phyloP scores from a whole-genome alignment of 2,113 vertebrate species.

The Phocoena sinus region DNA sequence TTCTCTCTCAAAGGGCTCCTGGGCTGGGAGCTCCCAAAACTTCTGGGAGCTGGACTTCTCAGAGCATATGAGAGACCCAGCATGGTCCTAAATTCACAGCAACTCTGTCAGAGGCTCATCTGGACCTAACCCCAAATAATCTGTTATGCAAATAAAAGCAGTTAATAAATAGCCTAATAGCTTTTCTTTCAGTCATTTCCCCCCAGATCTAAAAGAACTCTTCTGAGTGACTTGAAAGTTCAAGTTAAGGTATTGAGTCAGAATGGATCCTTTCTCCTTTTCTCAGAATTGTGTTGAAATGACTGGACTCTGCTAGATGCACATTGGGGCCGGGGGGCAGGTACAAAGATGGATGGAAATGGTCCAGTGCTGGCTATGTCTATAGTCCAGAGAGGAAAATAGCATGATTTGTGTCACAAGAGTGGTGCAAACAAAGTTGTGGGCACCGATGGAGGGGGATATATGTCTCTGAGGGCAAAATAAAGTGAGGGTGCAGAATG shows the following conservation, averaged over 20 bases:
- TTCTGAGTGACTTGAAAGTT: neutral
- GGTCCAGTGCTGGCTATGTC: neutral
- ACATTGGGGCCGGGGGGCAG: neutral
- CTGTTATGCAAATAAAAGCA: neutral
- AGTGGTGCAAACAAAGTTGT: neutral
- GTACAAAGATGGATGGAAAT: neutral
- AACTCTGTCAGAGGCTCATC: neutral
- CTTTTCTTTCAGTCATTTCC: neutral
- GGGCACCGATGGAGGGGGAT: neutral
- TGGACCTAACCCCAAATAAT: neutral
- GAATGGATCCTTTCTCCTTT: neutral
- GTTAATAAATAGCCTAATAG: neutral
- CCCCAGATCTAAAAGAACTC: neutral
- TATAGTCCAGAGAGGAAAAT: neutral
- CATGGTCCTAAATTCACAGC: neutral
- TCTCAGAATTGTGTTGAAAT: neutral
- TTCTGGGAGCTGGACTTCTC: neutral
- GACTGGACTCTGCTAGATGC: neutral
- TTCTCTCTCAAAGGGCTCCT: neutral
- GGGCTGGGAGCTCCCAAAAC: neutral
- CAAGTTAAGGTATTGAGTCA: neutral
- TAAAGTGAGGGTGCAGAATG: neutral
- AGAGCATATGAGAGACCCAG: neutral
- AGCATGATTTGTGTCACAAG: neutral
- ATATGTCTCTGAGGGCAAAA: neutral